Base-by-base conservation (phyloP, 2,888 invertebrate species). In the Coelopa pilipes region DNA sequence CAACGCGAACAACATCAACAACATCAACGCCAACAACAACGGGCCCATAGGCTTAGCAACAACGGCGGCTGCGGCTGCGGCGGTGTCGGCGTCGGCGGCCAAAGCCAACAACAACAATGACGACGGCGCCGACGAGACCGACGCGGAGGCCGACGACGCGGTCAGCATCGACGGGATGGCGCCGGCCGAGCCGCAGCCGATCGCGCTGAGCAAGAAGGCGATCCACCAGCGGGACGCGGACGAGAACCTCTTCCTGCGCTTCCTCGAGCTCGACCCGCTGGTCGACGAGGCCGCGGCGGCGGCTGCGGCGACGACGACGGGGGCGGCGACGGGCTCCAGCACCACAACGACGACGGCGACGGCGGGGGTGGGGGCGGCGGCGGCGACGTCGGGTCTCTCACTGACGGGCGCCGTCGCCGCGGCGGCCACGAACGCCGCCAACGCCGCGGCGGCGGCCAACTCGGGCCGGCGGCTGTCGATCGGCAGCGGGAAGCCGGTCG, bases 201-300 rank as follows among this genome's bases (percentile, higher is more conserved):
- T 88, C 80, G 81, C 84, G 74, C 81, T 88, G 86, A 90, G 79
- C 88, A 91, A 86, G 80, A 92, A 91, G 63, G 91, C 91, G 0
- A 83, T 91, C 59, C 87, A 88, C 66, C 91, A 91, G 80, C 87
- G 90, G 3, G 92, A 92, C 80, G 93, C 93, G 12, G 93, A 93
- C 80, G 93, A 93, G 86, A 92, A 93, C 85, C 87, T 93, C 67
- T 93, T 93, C 85, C 88, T 93, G 68, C 87, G 93, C 74, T 94
- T 95, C 85, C 88, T 96, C 82, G 95, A 95, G 86, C 89, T 96
- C 79, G 95, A 95, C 87, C 94, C 94, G 0, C 91, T 91, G 1
- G 75, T 79, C 65, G 84, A 83, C 73, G 79, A 77, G n/a, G 19
- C 9, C 9, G 88, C 89, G 9, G 93, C 93, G 75, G 92, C 89